Conservation (phyloP, 2,113 vertebrate species). For the Antennarius striatus region DNA sequence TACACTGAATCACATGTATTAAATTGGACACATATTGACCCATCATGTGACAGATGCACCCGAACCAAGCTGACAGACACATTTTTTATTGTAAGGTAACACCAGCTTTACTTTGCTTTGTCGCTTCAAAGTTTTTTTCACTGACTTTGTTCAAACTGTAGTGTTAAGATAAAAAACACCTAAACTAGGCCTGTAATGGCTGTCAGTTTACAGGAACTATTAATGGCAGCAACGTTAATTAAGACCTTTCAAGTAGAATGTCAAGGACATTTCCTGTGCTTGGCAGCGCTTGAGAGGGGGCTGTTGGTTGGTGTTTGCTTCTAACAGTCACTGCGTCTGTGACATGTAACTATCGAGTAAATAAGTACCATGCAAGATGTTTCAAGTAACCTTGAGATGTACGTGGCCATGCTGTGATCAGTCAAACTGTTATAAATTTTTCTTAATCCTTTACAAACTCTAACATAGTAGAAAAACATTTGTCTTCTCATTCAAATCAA, state of each 20-base stretch:
- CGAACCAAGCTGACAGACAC: not conserved
- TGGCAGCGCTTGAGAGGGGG: not conserved
- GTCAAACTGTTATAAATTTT: slow-evolving; percentile 7
- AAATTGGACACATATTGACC: too few relatives aligned
- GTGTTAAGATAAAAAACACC: not conserved
- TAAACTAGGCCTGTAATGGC: not conserved
- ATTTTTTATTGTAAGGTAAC: too few relatives aligned
- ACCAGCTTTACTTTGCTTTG: not conserved
- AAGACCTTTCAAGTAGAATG: slow-evolving; percentile 46
- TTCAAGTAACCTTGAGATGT: slow-evolving; percentile 28
- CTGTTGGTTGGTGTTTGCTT: not conserved
- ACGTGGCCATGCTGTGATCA: slow-evolving; percentile 6
- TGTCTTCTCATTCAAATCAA: too few relatives aligned
- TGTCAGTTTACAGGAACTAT: slow-evolving; percentile 4
- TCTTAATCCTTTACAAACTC: not conserved
- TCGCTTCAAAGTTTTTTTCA: not conserved
- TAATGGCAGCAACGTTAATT: slow-evolving; percentile 23
- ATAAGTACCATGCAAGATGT: slow-evolving; percentile 19
- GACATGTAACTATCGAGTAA: slow-evolving; percentile 9
- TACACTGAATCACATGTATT: too few relatives aligned
- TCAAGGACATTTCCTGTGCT: slow-evolving; percentile 35
- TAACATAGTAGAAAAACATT: not conserved
- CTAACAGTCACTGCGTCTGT: slow-evolving; percentile 2
- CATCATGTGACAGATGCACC: too few relatives aligned
- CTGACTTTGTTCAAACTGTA: not conserved